phyloP scores from a whole-genome alignment of 2,113 vertebrate genomes.

The Perca schrenkii region DNA sequence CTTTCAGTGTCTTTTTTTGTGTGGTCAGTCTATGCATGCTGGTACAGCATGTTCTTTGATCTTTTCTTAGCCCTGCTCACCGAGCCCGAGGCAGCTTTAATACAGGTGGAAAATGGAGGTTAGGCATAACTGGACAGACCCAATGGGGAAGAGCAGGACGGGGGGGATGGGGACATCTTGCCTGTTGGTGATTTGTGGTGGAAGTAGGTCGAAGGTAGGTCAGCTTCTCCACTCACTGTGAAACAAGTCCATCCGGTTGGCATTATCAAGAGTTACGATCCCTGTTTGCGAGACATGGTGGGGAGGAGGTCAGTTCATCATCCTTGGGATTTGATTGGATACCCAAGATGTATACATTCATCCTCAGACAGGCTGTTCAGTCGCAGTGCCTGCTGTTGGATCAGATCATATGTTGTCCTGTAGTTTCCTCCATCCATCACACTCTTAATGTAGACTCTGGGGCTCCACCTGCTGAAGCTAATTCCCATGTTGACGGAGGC shows the following conservation, averaged over 20 bases:
- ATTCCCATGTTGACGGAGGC: slow-evolving; percentile 34
- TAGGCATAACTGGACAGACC: slow-evolving; percentile 54
- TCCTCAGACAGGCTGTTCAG: slow-evolving; percentile 35
- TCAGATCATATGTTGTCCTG: slow-evolving; percentile 36
- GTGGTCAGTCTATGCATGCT: slow-evolving; percentile 23
- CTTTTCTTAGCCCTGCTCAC: slow-evolving; percentile 56
- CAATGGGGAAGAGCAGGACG: slow-evolving; percentile 1
- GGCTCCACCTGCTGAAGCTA: slow-evolving; percentile 35
- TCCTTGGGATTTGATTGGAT: slow-evolving; percentile 67
- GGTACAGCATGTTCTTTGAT: slow-evolving; percentile 62
- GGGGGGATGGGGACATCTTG: slow-evolving; percentile 27
- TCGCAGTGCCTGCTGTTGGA: slow-evolving; percentile 28
- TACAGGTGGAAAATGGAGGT: slow-evolving; percentile 65
- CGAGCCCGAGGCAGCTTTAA: slow-evolving; percentile 43
- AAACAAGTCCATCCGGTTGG: slow-evolving; percentile 46
- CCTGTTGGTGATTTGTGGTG: slow-evolving; percentile 43
- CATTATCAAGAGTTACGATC: slow-evolving; percentile 52
- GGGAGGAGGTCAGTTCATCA: slow-evolving; percentile 54
- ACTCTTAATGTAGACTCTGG: slow-evolving; percentile 36
- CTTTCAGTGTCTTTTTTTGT: neutral
- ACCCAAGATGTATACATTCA: slow-evolving; percentile 42
- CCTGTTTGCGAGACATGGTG: slow-evolving; percentile 24
- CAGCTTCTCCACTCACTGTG: slow-evolving; percentile 33
- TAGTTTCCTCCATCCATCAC: slow-evolving; percentile 54
- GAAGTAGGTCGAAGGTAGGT: slow-evolving; percentile 68